phyloP scores from a whole-genome alignment of 2,797 vertebrate species.

The Enteromius thamalakanensis region DNA sequence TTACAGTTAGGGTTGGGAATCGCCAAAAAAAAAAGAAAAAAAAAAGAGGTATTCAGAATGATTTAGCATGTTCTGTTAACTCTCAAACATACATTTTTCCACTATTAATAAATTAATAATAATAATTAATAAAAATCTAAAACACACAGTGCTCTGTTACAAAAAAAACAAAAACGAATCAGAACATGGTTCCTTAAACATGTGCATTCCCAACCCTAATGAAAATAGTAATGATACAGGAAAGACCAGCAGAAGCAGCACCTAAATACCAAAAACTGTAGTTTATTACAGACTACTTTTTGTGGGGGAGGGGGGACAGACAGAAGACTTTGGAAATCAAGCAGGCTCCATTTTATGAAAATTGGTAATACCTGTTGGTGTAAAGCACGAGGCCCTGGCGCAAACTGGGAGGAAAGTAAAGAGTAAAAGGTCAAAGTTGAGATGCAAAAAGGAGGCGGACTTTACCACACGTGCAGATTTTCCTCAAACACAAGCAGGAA shows the following conservation, averaged over 20 bases:
- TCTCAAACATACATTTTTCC: neutral
- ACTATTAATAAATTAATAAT: too few species aligned
- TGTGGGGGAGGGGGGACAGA: neutral
- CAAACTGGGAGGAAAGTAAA: constrained; percentile 86
- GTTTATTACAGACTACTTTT: neutral
- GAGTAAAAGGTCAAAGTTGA: constrained; percentile 72
- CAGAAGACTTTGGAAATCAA: neutral
- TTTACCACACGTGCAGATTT: constrained; percentile 33
- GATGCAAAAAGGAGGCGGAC: constrained; percentile 38
- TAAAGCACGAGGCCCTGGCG: constrained; percentile 91
- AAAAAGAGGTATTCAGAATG: neutral
- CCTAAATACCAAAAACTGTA: neutral
- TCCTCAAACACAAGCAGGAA: constrained; percentile 30
- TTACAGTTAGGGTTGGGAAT: neutral
- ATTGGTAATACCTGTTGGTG: constrained; percentile 91
- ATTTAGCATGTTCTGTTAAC: neutral
- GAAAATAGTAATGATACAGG: neutral
- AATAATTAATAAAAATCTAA: too few species aligned
- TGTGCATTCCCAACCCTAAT: constrained; percentile 10
- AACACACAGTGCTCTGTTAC: too few species aligned
- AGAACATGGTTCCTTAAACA: neutral
- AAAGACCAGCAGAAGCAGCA: neutral
- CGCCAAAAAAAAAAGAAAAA: neutral
- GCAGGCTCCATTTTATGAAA: constrained; percentile 47
- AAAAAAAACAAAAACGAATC: neutral